Evolutionary conservation across 2,113 vertebrate genomes (phyloP).

Genomic region (Apteryx owenii): DNA sequence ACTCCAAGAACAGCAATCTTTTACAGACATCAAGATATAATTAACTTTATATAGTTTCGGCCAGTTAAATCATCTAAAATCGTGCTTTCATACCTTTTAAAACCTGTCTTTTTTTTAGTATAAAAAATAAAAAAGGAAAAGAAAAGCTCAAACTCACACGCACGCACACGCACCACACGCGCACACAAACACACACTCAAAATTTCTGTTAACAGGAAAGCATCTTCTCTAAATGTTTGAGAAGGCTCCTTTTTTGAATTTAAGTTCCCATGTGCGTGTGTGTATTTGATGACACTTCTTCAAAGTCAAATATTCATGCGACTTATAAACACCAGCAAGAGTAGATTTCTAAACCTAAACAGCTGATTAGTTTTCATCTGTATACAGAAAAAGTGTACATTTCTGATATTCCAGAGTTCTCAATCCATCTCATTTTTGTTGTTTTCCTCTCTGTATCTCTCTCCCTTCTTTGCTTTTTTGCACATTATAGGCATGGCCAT

Average conservation of each 20-base stretch:
- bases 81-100: slow-evolving; percentile 84
- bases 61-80: slow-evolving; percentile 85
- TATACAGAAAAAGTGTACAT: slow-evolving; percentile 84
- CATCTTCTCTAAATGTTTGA: slow-evolving; percentile 74
- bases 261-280: slow-evolving; percentile 73
- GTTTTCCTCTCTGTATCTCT: slow-evolving; percentile 25
- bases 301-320: slow-evolving; percentile 91
- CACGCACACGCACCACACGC: slow-evolving; percentile 53
- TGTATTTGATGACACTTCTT: slow-evolving; percentile 81
- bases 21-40: slow-evolving; percentile 84
- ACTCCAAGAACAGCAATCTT: slow-evolving; percentile 84
- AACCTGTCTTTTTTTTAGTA: slow-evolving; percentile 83
- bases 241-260: slow-evolving; percentile 74
- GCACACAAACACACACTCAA: slow-evolving; percentile 77
- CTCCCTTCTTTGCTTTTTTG: slow-evolving; percentile 30
- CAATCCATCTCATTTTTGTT: slow-evolving; percentile 28
- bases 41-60: slow-evolving; percentile 80
- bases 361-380: slow-evolving; percentile 86
- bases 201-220: slow-evolving; percentile 80
- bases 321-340: slow-evolving; percentile 89
- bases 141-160: slow-evolving; percentile 59
- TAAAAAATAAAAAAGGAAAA: slow-evolving; percentile 84
- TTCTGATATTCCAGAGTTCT: slow-evolving; percentile 75
- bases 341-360: slow-evolving; percentile 89
- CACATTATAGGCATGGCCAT: slow-evolving; percentile 63